A percentile compares a stretch with the other conserved stretches of the same genome.
These are phyloP conservation scores for Lycophotia porphyrea DNA, from an alignment of 2,888 invertebrate species.

Conservation along the genomic window DNA sequence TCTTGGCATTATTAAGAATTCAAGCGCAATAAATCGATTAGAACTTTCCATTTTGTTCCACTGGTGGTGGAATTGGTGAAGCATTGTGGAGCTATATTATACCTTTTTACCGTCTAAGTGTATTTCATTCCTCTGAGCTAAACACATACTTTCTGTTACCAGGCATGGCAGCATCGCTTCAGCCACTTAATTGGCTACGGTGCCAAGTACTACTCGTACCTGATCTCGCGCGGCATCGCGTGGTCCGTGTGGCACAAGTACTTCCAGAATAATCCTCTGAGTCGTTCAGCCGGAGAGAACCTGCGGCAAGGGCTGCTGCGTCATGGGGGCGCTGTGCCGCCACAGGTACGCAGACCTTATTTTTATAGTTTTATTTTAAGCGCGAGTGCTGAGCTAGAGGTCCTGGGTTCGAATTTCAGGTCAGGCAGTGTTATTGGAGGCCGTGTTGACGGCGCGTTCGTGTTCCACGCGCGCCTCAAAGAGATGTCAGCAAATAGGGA, in stretches of 20 bases:
- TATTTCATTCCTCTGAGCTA: neutral
- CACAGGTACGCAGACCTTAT: slow-evolving; percentile 86
- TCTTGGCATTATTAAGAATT: neutral
- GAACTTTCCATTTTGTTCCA: neutral
- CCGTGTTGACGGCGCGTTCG: too few relatives aligned
- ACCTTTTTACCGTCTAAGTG: too few relatives aligned
- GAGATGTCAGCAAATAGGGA: too few relatives aligned
- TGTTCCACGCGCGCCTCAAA: too few relatives aligned
- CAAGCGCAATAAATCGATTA: neutral
- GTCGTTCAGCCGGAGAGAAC: slow-evolving; percentile 93
- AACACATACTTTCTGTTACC: neutral
- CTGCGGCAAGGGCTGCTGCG: slow-evolving; percentile 94
- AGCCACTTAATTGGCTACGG: slow-evolving; percentile 99
- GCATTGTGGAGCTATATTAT: neutral
- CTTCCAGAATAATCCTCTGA: slow-evolving; percentile 95
- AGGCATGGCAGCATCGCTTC: slow-evolving; percentile 99
- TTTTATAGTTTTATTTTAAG: neutral
- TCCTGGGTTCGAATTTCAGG: neutral
- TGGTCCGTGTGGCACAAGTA: slow-evolving; percentile 97
- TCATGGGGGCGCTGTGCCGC: slow-evolving; percentile 97
- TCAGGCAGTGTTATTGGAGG: neutral
- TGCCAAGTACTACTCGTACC: slow-evolving; percentile 99
- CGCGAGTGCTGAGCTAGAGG: neutral
- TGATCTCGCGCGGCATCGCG: slow-evolving; percentile 98
- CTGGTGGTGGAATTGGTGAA: neutral